phyloP scores from a whole-genome alignment of 2,888 invertebrate species.

The Caenorhabditis sulstoni region DNA sequence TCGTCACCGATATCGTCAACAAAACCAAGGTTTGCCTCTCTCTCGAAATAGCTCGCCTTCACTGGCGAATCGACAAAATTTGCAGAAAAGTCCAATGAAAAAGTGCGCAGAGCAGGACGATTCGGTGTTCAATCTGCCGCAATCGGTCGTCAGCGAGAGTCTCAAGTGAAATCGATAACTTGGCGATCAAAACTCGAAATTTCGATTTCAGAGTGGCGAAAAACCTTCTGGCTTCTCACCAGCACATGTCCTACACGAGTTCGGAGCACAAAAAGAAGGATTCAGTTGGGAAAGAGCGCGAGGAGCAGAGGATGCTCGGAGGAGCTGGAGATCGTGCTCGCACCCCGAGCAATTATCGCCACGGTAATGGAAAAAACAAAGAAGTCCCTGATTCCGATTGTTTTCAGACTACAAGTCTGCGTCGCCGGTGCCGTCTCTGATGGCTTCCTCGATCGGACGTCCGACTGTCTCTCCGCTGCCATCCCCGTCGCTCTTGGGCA shows the following conservation, averaged over 20 bases:
- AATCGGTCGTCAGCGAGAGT: conserved; percentile 28
- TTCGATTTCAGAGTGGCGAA: conserved; percentile 49
- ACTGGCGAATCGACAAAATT: no score
- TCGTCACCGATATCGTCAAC: conserved; percentile 51
- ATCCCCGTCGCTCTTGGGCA: no score
- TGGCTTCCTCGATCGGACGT: no score
- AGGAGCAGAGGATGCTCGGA: not conserved
- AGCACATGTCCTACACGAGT: conserved; percentile 20
- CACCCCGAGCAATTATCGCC: no score
- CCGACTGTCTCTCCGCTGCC: no score
- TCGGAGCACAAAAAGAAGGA: conserved; percentile 4
- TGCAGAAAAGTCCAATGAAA: not conserved
- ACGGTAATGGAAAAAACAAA: no score
- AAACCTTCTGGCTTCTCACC: conserved; percentile 43
- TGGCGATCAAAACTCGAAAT: not conserved
- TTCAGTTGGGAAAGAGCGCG: not conserved
- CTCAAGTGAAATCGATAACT: conserved; percentile 29
- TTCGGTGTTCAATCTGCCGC: conserved; percentile 27
- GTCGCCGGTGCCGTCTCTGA: no score
- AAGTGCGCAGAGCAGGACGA: conserved; percentile 3
- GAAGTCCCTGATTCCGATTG: no score
- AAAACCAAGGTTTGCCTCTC: conserved; percentile 43
- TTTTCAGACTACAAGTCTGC: no score
- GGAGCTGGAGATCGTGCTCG: conserved; percentile 1
- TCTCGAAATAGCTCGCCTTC: no score